Base-by-base conservation (phyloP, 1,140 invertebrate genomes). In the Lethrus apterus region DNA sequence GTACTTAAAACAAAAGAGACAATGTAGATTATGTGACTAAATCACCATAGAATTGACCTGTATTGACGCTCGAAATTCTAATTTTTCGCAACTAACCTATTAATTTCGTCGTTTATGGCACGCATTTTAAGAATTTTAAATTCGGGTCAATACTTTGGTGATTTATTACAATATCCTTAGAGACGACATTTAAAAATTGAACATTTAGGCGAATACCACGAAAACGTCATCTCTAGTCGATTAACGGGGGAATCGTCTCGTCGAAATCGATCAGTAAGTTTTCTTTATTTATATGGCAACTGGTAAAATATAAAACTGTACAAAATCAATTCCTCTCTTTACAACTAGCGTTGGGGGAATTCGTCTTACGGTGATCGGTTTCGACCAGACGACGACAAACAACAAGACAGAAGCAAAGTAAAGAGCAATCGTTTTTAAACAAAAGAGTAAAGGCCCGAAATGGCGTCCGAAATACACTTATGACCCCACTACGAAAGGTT, bases 111-210 rank as follows among this genome's bases (percentile, higher is more conserved):
- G n/a, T 35, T 21, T 45, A 34, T 45, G 31, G 30, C 44, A 45
- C 44, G 29, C 23, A 14, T 32, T 33, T 9, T 36, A 10, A 8
- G 2, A 4, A 5, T 8, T 33, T 33, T 17, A 4, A 2, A 20
- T 33, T 44, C 46, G 8, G n/a, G 14, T n/a, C 21, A 10, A 42
- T 30, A 30, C 49, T 52, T 44, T 34, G 48, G 41, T 42, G 51
- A 47, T 53, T 47, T 40, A 50, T 32, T 29, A 45, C 21, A 38
- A 38, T 21, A 18, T 46, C 43, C 42, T 30, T 35, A 46, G 45
- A 58, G 50, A 55, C 51, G 51, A 58, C 51, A 55, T 58, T 53
- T 54, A 57, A 52, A 34, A 50, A 50, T 56, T 50, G 50, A 52
- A 57, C 55, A 52, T 57, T 50, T 55, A 57, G 50, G 50, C 46